phyloP scores from a whole-genome alignment of 2,113 vertebrate genomes.

The Peucedramus taeniatus region DNA sequence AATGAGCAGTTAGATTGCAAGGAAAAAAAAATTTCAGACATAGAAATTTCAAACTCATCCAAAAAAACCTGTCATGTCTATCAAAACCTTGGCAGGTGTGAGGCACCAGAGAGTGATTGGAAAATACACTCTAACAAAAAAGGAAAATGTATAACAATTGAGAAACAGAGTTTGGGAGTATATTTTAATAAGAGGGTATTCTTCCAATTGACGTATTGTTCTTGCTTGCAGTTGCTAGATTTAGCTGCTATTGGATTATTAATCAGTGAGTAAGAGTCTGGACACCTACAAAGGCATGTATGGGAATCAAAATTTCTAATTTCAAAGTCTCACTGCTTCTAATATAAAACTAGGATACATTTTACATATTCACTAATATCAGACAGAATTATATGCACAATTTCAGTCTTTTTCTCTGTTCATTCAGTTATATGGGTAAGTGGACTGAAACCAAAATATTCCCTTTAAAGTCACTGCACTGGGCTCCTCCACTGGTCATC shows the following conservation, averaged over 20 bases:
- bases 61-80: neutral
- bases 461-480: neutral
- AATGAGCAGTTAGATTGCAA: neutral
- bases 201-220: neutral
- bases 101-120: neutral
- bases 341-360: neutral
- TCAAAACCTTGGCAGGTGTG: neutral
- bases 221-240: neutral
- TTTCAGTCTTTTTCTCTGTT: neutral
- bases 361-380: neutral
- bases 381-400: neutral
- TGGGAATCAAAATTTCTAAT: neutral
- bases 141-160: neutral
- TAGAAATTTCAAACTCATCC: neutral
- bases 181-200: neutral
- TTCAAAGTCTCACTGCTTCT: neutral
- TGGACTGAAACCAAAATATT: neutral
- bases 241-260: neutral
- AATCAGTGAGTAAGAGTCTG: neutral
- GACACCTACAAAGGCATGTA: neutral
- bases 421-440: neutral
- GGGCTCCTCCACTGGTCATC: neutral
- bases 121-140: neutral
- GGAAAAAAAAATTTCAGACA: neutral
- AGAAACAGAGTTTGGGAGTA: neutral